Conservation (phyloP, 1,140 invertebrate species). For the Cephus cinctus region DNA sequence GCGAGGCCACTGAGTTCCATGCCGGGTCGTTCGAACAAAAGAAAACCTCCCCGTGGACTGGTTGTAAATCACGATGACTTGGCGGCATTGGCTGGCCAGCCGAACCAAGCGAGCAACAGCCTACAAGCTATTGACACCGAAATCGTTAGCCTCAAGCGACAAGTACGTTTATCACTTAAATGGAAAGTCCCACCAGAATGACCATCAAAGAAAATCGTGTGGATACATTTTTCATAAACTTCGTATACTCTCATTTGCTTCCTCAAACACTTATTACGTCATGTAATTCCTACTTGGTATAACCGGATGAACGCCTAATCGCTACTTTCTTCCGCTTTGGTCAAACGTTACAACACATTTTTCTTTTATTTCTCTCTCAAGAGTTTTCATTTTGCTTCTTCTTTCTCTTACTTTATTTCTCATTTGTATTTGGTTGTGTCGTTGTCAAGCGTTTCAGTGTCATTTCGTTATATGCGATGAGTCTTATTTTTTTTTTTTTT, state of each 20-base stretch:
- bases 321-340: too few relatives aligned
- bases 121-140: conserved; percentile 90
- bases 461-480: not conserved
- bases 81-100: conserved; percentile 74
- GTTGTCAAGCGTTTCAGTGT: not conserved
- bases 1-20: conserved; percentile 57
- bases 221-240: conserved; percentile 50
- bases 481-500: conserved; percentile 20
- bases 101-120: conserved; percentile 77
- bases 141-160: conserved; percentile 89
- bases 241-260: conserved; percentile 17
- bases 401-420: conserved; percentile 18
- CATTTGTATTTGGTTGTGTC: not conserved
- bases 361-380: too few relatives aligned
- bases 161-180: conserved; percentile 68
- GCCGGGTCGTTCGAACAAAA: conserved; percentile 76
- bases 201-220: conserved; percentile 38
- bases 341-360: too few relatives aligned
- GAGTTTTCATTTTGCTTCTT: conserved; percentile 14
- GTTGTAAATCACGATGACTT: conserved; percentile 96
- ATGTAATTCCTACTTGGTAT: too few relatives aligned
- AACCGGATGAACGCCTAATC: too few relatives aligned
- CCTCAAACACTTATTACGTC: too few relatives aligned
- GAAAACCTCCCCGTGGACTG: conserved; percentile 93
- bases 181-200: conserved; percentile 3